Evolutionary conservation across 2,113 vertebrate genomes (phyloP).

Genomic region (Pogona vitticeps): DNA sequence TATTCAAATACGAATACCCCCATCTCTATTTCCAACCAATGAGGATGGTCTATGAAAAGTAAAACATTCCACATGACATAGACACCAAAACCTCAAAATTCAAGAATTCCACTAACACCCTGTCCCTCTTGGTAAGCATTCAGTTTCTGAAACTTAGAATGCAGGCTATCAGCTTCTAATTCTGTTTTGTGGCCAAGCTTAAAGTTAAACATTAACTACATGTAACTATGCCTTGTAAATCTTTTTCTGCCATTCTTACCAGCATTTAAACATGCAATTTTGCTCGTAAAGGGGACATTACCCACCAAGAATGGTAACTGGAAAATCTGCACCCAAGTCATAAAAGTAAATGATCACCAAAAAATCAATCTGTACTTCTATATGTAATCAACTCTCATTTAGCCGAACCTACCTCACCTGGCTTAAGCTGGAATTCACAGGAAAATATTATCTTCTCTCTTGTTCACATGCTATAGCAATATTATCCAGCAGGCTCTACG

Average conservation of each 20-base stretch:
- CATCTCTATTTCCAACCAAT: not conserved
- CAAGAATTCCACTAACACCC: not conserved
- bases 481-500: not conserved
- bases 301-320: conserved; percentile 40
- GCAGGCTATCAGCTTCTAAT: conserved; percentile 12
- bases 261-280: conserved; percentile 38
- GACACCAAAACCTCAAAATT: conserved; percentile 1
- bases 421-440: conserved; percentile 40
- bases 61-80: conserved; percentile 14
- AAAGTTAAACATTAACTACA: conserved; percentile 72
- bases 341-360: conserved; percentile 62
- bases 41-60: conserved; percentile 15
- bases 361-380: conserved; percentile 40
- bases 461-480: conserved; percentile 6
- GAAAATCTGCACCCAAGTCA: conserved; percentile 49
- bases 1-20: no score
- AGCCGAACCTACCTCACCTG: conserved; percentile 33
- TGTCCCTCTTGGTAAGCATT: not conserved
- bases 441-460: conserved; percentile 34
- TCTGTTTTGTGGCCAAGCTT: conserved; percentile 37
- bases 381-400: conserved; percentile 34
- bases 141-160: conserved; percentile 27
- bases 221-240: conserved; percentile 50
- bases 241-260: conserved; percentile 53
- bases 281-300: conserved; percentile 60